phyloP scores from a whole-genome alignment of 2,888 invertebrate species.

The Amaurobius ferox region DNA sequence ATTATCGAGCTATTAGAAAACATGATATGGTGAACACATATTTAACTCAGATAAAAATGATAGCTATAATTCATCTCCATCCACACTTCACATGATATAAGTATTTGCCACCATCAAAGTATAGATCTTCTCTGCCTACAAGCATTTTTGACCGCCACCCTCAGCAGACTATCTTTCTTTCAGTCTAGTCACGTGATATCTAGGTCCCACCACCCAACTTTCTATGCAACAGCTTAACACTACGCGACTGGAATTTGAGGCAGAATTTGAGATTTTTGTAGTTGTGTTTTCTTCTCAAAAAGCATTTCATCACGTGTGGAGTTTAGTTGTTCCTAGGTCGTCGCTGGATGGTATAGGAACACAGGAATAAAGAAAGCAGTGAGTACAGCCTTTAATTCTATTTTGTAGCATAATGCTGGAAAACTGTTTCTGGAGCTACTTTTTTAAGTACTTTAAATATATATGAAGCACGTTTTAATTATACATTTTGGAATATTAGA shows the following conservation, averaged over 20 bases:
- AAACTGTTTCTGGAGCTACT: too few species aligned
- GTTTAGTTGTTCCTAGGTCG: background rate
- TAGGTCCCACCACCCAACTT: conserved; percentile 9
- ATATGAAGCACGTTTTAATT: too few species aligned
- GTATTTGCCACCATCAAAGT: background rate
- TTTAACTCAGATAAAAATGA: too few species aligned
- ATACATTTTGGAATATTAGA: too few species aligned
- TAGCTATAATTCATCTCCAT: too few species aligned
- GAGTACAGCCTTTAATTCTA: too few species aligned
- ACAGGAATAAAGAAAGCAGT: too few species aligned
- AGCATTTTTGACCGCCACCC: background rate
- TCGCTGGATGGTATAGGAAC: too few species aligned
- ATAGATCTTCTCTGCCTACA: background rate
- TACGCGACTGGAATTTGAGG: conserved; percentile 46
- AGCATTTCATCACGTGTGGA: background rate
- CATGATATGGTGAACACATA: too few species aligned
- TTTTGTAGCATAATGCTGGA: too few species aligned
- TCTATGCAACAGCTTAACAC: conserved; percentile 47
- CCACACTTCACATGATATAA: background rate
- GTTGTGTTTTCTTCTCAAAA: background rate
- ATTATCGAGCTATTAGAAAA: too few species aligned
- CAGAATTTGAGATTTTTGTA: background rate
- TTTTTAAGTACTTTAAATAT: too few species aligned
- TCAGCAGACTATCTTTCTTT: background rate
- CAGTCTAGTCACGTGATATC: conserved; percentile 44